Percentiles rank a stretch among this genome's conserved stretches.
Evolutionary conservation across 2,888 invertebrate species (phyloP).

Genomic region (Nesidiocoris tenuis): DNA sequence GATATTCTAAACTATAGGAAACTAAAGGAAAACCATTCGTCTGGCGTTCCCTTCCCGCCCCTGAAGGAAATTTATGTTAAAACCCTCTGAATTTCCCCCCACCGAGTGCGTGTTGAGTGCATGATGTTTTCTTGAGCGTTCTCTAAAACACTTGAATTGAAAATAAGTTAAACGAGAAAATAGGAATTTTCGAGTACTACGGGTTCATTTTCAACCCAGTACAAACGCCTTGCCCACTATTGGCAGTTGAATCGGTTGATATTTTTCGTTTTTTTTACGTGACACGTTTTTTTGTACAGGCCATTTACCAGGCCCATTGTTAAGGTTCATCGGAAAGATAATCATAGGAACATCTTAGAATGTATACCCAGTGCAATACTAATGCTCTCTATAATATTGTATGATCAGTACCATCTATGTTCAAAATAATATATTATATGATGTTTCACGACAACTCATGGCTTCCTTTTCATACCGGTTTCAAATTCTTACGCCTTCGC

Average conservation of each 20-base stretch:
- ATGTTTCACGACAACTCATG: conserved; percentile 45
- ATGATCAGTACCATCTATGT: conserved; percentile 28
- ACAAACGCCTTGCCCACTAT: background rate
- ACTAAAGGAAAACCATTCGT: too few species aligned
- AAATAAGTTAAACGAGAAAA: too few species aligned
- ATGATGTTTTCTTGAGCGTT: too few species aligned
- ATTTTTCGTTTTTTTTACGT: conserved; percentile 3
- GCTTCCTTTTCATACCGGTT: conserved; percentile 42
- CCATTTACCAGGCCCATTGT: conserved; percentile 5
- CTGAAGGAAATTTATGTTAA: too few species aligned
- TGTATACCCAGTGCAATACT: conserved; percentile 48
- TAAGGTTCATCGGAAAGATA: conserved; percentile 29
- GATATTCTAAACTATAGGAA: too few species aligned
- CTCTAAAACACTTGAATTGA: too few species aligned
- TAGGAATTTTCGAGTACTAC: too few species aligned
- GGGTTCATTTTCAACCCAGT: background rate
- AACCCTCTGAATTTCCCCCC: too few species aligned
- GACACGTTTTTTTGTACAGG: background rate
- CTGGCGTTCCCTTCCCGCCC: too few species aligned
- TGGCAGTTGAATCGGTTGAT: background rate
- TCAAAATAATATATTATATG: conserved; percentile 40
- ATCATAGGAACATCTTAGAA: conserved; percentile 20
- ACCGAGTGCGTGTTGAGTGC: too few species aligned
- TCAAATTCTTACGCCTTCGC: conserved; percentile 31
- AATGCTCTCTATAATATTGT: conserved; percentile 41